A percentile compares a stretch with the other conserved stretches of the same genome.
These are phyloP conservation scores for Phalloptychus januarius DNA, from an alignment of 2,797 vertebrate genomes.

Conservation along the genomic window DNA sequence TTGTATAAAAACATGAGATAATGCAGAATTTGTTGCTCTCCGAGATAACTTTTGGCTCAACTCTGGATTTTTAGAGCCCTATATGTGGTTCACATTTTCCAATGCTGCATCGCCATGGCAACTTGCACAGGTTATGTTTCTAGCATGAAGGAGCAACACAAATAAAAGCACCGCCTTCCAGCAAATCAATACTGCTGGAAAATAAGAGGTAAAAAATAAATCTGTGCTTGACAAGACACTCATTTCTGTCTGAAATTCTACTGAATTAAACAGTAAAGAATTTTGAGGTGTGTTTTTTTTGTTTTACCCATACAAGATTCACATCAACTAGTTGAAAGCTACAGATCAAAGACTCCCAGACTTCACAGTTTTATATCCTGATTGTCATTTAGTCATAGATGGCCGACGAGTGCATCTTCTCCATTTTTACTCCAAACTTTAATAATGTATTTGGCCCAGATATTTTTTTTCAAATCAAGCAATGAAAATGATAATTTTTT, in stretches of 20 bases:
- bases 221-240: neutral
- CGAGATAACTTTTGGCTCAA: neutral
- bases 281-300: neutral
- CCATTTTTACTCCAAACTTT: neutral
- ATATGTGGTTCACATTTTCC: neutral
- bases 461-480: neutral
- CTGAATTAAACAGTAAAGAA: neutral
- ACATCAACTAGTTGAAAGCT: neutral
- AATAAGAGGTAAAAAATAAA: conserved; percentile 1
- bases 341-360: neutral
- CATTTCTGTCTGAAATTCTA: neutral
- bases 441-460: neutral
- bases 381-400: neutral
- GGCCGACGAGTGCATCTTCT: neutral
- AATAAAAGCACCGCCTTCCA: neutral
- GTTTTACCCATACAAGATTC: neutral
- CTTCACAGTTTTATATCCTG: neutral
- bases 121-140: conserved; percentile 5
- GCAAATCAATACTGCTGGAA: conserved; percentile 6
- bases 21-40: neutral
- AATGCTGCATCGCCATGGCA: neutral
- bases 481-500: neutral
- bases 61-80: neutral
- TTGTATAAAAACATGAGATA: neutral
- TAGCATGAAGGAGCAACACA: neutral